phyloP scores from a whole-genome alignment of 2,888 invertebrate species.

The Drosophila bunnanda region DNA sequence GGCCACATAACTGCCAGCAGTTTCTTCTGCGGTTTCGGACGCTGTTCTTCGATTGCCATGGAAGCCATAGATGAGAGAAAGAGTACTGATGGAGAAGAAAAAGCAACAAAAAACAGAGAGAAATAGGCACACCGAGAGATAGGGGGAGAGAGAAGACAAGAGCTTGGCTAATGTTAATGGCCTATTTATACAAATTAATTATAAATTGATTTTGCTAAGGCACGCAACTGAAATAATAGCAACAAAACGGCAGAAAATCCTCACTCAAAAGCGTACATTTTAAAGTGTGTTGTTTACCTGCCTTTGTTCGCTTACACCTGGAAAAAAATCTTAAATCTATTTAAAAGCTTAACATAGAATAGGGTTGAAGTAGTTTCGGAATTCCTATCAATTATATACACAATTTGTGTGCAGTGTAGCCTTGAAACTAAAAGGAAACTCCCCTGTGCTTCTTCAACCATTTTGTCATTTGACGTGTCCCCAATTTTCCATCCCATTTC shows the following conservation, averaged over 20 bases:
- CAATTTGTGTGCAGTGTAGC: conserved; percentile 21
- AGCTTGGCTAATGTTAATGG: conserved; percentile 52
- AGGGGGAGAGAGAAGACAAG: background rate
- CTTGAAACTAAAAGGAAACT: conserved; percentile 24
- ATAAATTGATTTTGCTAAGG: conserved; percentile 33
- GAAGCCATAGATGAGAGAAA: conserved; percentile 58
- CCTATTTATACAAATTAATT: conserved; percentile 60
- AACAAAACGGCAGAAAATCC: conserved; percentile 16
- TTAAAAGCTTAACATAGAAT: too few species aligned
- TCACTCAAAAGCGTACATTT: conserved; percentile 14
- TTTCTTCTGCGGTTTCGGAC: conserved; percentile 49
- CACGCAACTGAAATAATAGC: conserved; percentile 26
- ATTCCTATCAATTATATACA: too few species aligned
- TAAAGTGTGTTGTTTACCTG: background rate
- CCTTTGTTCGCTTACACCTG: conserved; percentile 1
- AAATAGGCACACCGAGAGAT: background rate
- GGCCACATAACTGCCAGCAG: conserved; percentile 71
- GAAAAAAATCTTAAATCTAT: background rate
- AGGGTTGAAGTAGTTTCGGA: too few species aligned
- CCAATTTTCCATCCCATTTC: conserved; percentile 43
- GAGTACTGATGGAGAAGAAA: too few species aligned
- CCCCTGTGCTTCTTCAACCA: background rate
- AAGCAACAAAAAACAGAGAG: too few species aligned
- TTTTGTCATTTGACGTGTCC: conserved; percentile 61
- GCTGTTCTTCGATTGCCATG: conserved; percentile 38